Conservation (phyloP, 2,797 vertebrate genomes). For the Chiropotes sagulatus region DNA sequence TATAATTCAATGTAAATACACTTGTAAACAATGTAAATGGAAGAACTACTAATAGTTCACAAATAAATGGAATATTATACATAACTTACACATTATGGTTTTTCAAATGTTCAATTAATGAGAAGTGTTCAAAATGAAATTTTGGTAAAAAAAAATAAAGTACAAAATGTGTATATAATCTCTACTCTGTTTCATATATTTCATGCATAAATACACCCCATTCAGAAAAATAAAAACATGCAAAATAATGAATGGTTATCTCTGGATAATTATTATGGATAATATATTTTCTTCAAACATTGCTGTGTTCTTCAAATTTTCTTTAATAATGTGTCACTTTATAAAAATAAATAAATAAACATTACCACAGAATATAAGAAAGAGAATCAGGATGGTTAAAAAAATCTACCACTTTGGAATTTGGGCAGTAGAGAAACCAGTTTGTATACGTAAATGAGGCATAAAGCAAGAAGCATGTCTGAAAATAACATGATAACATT, state of each 20-base stretch:
- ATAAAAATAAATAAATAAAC: conserved; percentile 7
- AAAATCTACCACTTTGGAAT: not conserved
- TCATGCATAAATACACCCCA: not conserved
- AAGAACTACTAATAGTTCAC: not conserved
- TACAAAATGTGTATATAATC: not conserved
- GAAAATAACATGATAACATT: not conserved
- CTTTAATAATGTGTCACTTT: not conserved
- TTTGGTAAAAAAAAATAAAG: not conserved
- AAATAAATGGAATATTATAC: not conserved
- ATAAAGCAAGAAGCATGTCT: not conserved
- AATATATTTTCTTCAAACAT: not conserved
- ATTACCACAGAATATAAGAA: not conserved
- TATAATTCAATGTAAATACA: not conserved
- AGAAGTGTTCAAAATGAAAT: not conserved
- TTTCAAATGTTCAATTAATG: not conserved
- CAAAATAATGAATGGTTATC: not conserved
- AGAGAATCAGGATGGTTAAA: not conserved
- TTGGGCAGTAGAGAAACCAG: not conserved
- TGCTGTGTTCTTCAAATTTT: not conserved
- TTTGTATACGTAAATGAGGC: not conserved
- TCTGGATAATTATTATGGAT: not conserved
- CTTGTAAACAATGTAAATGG: not conserved
- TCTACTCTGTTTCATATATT: not conserved
- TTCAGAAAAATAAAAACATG: not conserved
- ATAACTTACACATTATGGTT: not conserved